Percentiles rank a stretch among this genome's conserved stretches.
Evolutionary conservation across 2,888 invertebrate species (phyloP).

Genomic region (Norana najaformis): DNA sequence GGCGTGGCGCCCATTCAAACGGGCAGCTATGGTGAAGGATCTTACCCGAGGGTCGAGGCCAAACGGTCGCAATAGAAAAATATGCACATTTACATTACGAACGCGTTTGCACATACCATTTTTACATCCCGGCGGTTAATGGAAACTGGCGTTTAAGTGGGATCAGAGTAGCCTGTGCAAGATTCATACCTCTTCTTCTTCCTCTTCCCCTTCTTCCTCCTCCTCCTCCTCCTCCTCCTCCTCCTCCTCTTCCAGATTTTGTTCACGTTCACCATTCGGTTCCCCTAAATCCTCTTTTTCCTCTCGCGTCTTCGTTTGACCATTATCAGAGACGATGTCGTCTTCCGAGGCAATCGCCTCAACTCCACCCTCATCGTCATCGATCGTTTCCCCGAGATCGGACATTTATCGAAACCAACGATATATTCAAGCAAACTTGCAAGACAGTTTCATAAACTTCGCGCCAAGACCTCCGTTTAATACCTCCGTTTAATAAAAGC

Average conservation of each 20-base stretch:
- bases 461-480: not conserved
- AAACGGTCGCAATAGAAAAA: no score
- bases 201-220: constrained; percentile 28
- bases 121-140: not conserved
- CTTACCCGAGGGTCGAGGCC: no score
- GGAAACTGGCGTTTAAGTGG: not conserved
- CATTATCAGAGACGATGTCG: not conserved
- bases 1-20: no score
- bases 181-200: constrained; percentile 27
- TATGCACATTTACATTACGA: no score
- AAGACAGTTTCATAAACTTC: not conserved
- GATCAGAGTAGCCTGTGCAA: not conserved
- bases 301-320: not conserved
- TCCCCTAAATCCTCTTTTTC: constrained; percentile 24
- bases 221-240: constrained; percentile 37
- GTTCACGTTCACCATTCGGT: constrained; percentile 29
- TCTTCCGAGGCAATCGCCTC: constrained; percentile 25
- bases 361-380: constrained; percentile 32
- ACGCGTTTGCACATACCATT: not conserved
- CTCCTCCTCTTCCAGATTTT: constrained; percentile 28
- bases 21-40: no score
- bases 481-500: not conserved
- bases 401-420: constrained; percentile 21
- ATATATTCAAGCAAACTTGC: not conserved
- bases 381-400: constrained; percentile 10